phyloP scores from a whole-genome alignment of 2,113 vertebrate genomes.

The Rattus norvegicus region GRCr8 NC_086029.1:40471501-40472000 shows the following conservation, averaged over 20 bases:
- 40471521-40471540: no score
- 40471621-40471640: background rate
- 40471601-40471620: background rate
- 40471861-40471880: background rate
- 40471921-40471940: background rate
- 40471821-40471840: background rate
- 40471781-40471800: background rate
- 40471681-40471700: background rate
- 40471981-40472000: background rate
- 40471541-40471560: background rate
- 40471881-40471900: accelerated
- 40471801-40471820: background rate
- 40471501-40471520: background rate
- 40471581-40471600: background rate
- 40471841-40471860: background rate
- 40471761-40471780: no score
- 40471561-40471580: background rate
- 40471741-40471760: background rate
- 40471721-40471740: background rate
- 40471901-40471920: background rate
- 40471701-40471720: background rate
- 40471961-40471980: background rate
- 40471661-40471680: background rate
- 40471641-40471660: background rate
- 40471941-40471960: background rate